Conservation (phyloP, 2,797 vertebrate species). For the Psittacula derbiana region DNA sequence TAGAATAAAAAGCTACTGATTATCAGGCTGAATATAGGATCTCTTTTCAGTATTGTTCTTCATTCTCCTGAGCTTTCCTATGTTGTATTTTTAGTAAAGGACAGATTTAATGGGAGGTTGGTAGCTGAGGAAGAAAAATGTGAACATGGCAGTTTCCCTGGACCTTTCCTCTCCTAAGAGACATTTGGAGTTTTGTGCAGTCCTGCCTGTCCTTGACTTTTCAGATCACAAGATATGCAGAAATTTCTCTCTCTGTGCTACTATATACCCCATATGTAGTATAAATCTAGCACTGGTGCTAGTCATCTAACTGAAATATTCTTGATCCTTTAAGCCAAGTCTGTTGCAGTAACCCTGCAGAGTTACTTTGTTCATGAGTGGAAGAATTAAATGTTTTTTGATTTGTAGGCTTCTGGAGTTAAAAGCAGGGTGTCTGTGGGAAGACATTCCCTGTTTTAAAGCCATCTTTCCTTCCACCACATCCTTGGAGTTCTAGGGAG, state of each 20-base stretch:
- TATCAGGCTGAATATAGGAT: background rate
- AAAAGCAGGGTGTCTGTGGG: background rate
- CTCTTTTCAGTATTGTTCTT: background rate
- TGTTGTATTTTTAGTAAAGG: background rate
- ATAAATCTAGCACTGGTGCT: background rate
- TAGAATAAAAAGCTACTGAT: background rate
- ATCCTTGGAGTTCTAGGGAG: background rate
- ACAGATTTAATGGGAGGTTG: background rate
- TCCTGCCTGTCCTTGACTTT: background rate
- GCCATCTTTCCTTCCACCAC: accelerated
- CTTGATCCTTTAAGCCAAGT: background rate
- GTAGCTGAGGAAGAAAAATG: background rate
- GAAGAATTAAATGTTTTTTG: background rate
- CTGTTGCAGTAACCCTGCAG: background rate
- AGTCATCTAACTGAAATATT: background rate
- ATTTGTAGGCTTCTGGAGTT: background rate
- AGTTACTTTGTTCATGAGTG: background rate
- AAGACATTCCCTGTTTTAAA: background rate
- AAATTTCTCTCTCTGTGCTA: background rate
- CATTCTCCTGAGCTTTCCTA: background rate
- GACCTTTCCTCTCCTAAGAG: background rate
- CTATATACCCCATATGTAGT: accelerated
- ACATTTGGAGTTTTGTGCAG: background rate
- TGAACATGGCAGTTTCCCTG: background rate
- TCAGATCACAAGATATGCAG: background rate